A percentile compares a stretch with the other conserved stretches of the same genome.
Evolutionary conservation across 2,113 vertebrate species (phyloP).

Genomic region (Epinephelus lanceolatus): DNA sequence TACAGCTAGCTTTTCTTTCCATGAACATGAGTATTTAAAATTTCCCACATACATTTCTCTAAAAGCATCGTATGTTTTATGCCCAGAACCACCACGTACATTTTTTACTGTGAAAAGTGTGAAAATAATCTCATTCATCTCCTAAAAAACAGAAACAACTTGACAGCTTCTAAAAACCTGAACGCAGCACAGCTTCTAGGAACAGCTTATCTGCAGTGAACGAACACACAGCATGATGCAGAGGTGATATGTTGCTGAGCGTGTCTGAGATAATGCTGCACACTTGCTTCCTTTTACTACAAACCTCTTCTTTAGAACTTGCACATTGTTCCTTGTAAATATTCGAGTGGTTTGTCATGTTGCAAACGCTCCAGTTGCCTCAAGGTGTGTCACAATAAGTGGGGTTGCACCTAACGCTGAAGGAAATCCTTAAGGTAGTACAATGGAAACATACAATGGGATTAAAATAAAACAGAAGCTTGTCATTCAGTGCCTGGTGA

Average conservation of each 20-base stretch:
- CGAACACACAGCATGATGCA: conserved; percentile 4
- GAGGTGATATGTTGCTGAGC: conserved; percentile 11
- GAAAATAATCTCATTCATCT: background rate
- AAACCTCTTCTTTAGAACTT: conserved; percentile 28
- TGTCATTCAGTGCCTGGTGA: background rate
- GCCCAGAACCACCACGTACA: background rate
- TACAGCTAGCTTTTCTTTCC: conserved; percentile 17
- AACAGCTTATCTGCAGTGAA: conserved; percentile 48
- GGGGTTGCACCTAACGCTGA: background rate
- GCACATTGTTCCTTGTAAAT: conserved; percentile 28
- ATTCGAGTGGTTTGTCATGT: conserved; percentile 20
- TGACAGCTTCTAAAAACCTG: conserved; percentile 39
- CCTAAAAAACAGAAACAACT: background rate
- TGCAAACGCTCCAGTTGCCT: conserved; percentile 19
- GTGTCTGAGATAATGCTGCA: background rate
- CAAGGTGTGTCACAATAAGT: conserved; percentile 31
- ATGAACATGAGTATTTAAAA: background rate
- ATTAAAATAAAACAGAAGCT: background rate
- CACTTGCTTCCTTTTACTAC: conserved; percentile 34
- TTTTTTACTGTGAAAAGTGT: background rate
- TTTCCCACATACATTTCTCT: background rate
- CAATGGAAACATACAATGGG: background rate
- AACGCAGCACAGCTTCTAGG: conserved; percentile 12
- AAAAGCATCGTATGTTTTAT: background rate
- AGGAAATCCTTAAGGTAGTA: background rate